A percentile compares a stretch with the other conserved stretches of the same genome.
These are phyloP conservation scores for Mustelus asterias DNA, from an alignment of 2,113 vertebrate species.

Conservation along the genomic window DNA sequence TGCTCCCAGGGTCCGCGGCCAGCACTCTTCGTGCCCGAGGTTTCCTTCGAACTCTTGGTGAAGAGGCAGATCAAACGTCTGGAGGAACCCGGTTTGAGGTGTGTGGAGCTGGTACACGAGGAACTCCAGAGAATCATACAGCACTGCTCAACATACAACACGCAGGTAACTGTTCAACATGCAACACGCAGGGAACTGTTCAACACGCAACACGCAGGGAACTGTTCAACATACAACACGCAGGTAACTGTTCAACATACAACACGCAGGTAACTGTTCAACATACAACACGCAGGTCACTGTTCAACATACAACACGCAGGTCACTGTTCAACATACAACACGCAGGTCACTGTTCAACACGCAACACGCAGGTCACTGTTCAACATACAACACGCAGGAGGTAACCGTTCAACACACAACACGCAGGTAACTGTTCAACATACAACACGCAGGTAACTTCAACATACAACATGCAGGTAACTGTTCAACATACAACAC, in stretches of 20 bases:
- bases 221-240: background rate
- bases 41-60: slow-evolving; percentile 69
- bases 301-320: too few relatives aligned
- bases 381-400: background rate
- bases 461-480: background rate
- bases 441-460: slow-evolving; percentile 63
- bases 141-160: slow-evolving; percentile 67
- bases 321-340: too few relatives aligned
- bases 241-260: too few relatives aligned
- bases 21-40: slow-evolving; percentile 67
- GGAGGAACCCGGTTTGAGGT: slow-evolving; percentile 68
- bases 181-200: background rate
- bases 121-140: slow-evolving; percentile 72
- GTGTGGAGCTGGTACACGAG: slow-evolving; percentile 70
- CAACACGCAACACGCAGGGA: background rate
- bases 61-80: slow-evolving; percentile 71
- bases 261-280: slow-evolving; percentile 39
- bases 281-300: slow-evolving; percentile 42
- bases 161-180: slow-evolving; percentile 51
- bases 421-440: slow-evolving; percentile 53
- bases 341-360: too few relatives aligned
- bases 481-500: background rate
- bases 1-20: slow-evolving; percentile 61
- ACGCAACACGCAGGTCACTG: too few relatives aligned
- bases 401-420: background rate